phyloP scores from a whole-genome alignment of 53 echinoderm and acorn worm species.

The Pentamera pediparva region DNA sequence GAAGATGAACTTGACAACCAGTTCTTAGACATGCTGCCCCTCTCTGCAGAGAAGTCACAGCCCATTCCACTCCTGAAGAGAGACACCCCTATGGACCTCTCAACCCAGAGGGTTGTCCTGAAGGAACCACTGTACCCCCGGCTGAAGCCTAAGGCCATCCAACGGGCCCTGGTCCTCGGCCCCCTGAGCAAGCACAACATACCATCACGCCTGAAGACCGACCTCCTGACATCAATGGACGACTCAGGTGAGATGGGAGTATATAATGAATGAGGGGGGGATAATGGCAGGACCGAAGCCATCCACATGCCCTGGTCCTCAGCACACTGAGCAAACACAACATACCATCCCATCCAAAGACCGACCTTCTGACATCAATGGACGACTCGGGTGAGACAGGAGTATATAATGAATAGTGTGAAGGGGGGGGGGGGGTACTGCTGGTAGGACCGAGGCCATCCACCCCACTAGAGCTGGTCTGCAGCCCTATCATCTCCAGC shows the following conservation, averaged over 20 bases:
- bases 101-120: conserved; percentile 15
- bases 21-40: neutral
- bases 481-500: no score
- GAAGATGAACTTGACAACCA: conserved; percentile 5
- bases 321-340: conserved; percentile 10
- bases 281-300: conserved; percentile 5
- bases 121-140: conserved; percentile 22
- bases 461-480: no score
- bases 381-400: conserved; percentile 19
- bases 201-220: conserved; percentile 8
- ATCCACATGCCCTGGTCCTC: neutral
- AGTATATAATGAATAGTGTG: neutral
- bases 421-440: no score
- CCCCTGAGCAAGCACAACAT: conserved; percentile 9
- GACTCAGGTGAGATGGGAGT: conserved; percentile 17
- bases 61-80: conserved; percentile 26
- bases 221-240: conserved; percentile 2
- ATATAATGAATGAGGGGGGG: no score
- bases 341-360: conserved; percentile 9
- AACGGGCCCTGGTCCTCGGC: neutral
- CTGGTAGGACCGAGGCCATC: neutral
- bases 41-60: conserved; percentile 11
- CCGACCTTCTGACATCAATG: neutral
- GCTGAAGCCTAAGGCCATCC: conserved; percentile 6
- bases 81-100: neutral